Conservation (phyloP, 2,113 vertebrate genomes). For the Eudyptes chrysolophus region DNA sequence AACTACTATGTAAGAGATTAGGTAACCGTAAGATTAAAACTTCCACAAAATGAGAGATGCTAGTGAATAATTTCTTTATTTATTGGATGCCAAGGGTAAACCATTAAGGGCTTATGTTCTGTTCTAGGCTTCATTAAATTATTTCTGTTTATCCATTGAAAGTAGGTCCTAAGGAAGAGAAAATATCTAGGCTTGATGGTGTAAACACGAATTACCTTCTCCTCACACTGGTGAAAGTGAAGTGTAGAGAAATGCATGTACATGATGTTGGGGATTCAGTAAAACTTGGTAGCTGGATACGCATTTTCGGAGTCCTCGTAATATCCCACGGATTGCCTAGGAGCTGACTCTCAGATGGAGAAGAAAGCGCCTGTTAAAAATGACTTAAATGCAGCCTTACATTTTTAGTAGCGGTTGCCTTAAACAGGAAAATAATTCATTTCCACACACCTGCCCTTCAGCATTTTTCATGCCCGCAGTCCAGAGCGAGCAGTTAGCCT, state of each 20-base stretch:
- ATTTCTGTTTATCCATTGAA: background rate
- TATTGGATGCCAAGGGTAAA: background rate
- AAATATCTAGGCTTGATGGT: background rate
- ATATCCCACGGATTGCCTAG: background rate
- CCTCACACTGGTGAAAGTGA: background rate
- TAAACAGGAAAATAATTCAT: background rate
- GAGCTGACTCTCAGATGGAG: background rate
- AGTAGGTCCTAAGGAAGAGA: background rate
- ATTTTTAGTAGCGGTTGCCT: background rate
- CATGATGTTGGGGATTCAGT: background rate
- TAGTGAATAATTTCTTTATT: background rate
- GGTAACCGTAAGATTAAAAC: background rate
- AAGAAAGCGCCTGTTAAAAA: background rate
- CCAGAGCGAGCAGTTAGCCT: background rate
- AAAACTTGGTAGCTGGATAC: background rate
- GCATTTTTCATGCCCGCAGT: accelerated
- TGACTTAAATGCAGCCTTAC: background rate
- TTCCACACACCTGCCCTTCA: background rate
- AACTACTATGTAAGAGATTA: background rate
- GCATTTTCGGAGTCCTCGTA: background rate
- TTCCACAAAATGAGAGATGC: background rate
- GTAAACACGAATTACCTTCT: background rate
- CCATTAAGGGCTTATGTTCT: conserved; percentile 5
- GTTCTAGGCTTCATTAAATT: background rate
- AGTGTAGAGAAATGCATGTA: accelerated